Base-by-base conservation (phyloP, 2,888 invertebrate genomes). In the Drosophila mulleri region DNA sequence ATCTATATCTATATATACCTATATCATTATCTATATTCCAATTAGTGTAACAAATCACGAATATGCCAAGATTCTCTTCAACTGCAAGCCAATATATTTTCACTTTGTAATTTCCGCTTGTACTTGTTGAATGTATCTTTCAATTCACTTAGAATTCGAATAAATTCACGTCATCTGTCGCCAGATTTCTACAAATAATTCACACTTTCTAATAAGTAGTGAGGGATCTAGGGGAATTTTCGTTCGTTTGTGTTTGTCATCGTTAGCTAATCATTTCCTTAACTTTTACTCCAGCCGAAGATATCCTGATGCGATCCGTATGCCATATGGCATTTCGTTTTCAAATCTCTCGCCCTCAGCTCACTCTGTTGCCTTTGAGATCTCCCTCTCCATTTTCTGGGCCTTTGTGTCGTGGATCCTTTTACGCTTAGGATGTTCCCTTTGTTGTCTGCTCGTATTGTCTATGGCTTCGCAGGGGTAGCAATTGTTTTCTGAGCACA, bases 181-280 rank as follows among this genome's bases (percentile, higher is more conserved):
- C 37, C 37, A 37, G 37, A 12, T 14, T 12, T 14, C 45, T 47
- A 20, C 47, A n/a, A 14, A 29, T 67, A 58, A 32, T 53, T 67
- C 53, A 68, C 52, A 48, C 53, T 68, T 68, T 66, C 39, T 7
- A 32, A 42, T 50, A 8, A 11, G n/a, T 23, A 3, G 32, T 11
- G 7, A 11, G 32, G 32, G 47, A 50, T 63, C 35, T 29, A 11
- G 16, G 23, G 45, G 57, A 57, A 56, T 23, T 0, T 39, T n/a
- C 12, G 2, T 39, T 48, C 39, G 29, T 54, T 58, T 44, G 42
- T 66, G 65, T 63, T 23, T 73, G 84, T 84, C 84, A 84, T 82
- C 84, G 88, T 76, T 67, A 60, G 81, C 88, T 82, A 85, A 84
- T 85, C 81, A 79, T 72, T 80, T 79, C 81, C 75, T 58, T 67